Base-by-base conservation (phyloP, 1,140 invertebrate genomes). In the Chrysoperla carnea region DNA sequence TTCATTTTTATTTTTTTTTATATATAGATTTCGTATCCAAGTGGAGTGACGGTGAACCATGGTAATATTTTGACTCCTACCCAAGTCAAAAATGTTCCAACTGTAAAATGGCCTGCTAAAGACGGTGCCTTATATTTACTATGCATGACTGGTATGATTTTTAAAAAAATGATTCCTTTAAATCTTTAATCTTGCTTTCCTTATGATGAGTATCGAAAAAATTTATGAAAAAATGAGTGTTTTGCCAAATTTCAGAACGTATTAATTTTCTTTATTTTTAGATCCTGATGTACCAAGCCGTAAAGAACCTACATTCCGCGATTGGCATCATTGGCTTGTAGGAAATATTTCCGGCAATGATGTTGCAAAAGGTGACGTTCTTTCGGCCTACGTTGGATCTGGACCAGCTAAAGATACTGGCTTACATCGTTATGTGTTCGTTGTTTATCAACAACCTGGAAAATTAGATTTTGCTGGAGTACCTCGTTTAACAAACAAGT, bases 291-390 rank as follows among this genome's bases (percentile, higher is more conserved):
- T 88, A 9, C 89, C 89, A 8, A 85, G 78, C 52, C 73, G 87
- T 6, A 64, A 73, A 6, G 67, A 81, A 31, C 84, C 78, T 0
- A 81, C 72, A 42, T 82, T 76, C 52, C 68, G 87, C 1, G 89
- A 93, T 64, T 90, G 81, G 78, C 82, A 86, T 52, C 90, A 94
- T 59, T 95, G 90, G 89, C 59, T 93, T 4, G 81, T 95, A 1
- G 83, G 71, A 6, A 96, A 96, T 55, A 88, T 96, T 54, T 85
- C 84, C 4, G 88, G 82, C 12, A 65, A 62, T 45, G 67, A 85
- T 37, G 57, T 95, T 0, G 52, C 55, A 0, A 64, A 73, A 31
- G 91, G 90, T 6, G 77, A 84, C 40, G 48, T 46, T 0, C 59
- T 93, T 0, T 76, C 75, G 6, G 78, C 73, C 1, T 94, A 92